A percentile compares a stretch with the other conserved stretches of the same genome.
Evolutionary conservation across 2,888 invertebrate species (phyloP).

Genomic region (Polydrusus tereticollis): DNA sequence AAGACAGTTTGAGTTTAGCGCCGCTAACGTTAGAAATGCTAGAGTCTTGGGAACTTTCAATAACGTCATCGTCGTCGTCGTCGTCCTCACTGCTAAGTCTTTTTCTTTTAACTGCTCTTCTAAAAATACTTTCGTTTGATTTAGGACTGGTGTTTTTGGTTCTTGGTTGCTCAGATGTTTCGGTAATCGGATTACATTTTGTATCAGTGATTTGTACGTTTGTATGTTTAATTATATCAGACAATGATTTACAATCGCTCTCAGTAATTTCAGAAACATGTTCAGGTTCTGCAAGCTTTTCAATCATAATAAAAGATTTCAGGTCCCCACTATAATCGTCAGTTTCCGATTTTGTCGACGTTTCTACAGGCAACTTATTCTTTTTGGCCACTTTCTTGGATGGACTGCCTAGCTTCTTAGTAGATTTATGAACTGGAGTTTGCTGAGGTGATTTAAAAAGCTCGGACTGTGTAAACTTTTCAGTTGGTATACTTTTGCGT

Average conservation of each 20-base stretch:
- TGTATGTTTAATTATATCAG: background rate
- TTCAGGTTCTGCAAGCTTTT: too few species aligned
- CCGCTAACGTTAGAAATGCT: constrained; percentile 15
- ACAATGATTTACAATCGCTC: too few species aligned
- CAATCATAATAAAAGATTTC: too few species aligned
- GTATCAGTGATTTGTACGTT: background rate
- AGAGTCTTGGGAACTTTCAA: constrained; percentile 43
- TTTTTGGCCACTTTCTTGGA: background rate
- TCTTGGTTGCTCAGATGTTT: background rate
- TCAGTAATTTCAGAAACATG: too few species aligned
- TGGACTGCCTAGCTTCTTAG: background rate
- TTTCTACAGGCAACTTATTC: background rate
- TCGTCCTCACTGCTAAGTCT: constrained; percentile 17
- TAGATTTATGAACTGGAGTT: background rate
- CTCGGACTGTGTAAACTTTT: constrained; percentile 15
- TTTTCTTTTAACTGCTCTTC: constrained; percentile 2
- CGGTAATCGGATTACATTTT: background rate
- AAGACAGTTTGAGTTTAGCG: background rate
- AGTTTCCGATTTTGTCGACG: constrained; percentile 7
- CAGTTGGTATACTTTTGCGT: constrained; percentile 23
- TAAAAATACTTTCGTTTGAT: background rate
- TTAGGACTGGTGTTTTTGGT: background rate
- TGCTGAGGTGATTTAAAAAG: constrained; percentile 5
- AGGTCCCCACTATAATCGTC: background rate
- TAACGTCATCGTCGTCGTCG: constrained; percentile 37